Conservation (phyloP, 2,797 vertebrate genomes). For the Pseudotriccus pelzelni region DNA sequence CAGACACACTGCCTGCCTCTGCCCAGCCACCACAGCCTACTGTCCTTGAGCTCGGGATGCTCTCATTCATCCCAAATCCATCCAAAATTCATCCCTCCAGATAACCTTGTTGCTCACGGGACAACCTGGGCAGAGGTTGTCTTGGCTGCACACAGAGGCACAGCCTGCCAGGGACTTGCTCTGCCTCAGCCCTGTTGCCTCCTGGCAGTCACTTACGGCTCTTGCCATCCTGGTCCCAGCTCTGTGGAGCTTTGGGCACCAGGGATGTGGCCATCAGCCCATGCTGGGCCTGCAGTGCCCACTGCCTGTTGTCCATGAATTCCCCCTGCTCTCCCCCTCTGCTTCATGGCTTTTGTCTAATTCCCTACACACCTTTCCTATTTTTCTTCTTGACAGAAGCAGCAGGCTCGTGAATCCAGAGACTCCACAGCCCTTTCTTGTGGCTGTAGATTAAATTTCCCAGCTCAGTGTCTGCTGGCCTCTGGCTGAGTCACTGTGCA, state of each 20-base stretch:
- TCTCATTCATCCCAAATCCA: not conserved
- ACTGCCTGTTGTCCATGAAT: not conserved
- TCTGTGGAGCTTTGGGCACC: not conserved
- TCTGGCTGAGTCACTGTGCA: not conserved
- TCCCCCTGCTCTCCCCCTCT: not conserved
- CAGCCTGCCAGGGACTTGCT: not conserved
- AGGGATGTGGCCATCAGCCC: not conserved
- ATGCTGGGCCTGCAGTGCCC: not conserved
- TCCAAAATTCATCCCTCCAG: not conserved
- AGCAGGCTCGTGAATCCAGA: constrained; percentile 16
- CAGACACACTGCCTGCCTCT: not conserved
- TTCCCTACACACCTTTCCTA: constrained; percentile 30
- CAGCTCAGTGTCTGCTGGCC: not conserved
- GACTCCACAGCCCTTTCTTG: constrained; percentile 2
- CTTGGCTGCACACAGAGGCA: not conserved
- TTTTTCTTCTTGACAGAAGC: constrained; percentile 58
- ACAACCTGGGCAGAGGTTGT: not conserved
- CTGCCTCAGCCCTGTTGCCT: not conserved
- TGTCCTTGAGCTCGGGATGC: not conserved
- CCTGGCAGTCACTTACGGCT: not conserved
- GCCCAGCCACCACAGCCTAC: not conserved
- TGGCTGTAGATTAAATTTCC: constrained; percentile 42
- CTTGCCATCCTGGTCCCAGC: not conserved
- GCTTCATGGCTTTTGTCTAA: not conserved
- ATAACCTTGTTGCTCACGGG: not conserved